Evolutionary conservation across 2,113 vertebrate genomes (phyloP), one percentile per base, ranked within the genome.

Genomic region (Macroglossus sobrinus): DNA sequence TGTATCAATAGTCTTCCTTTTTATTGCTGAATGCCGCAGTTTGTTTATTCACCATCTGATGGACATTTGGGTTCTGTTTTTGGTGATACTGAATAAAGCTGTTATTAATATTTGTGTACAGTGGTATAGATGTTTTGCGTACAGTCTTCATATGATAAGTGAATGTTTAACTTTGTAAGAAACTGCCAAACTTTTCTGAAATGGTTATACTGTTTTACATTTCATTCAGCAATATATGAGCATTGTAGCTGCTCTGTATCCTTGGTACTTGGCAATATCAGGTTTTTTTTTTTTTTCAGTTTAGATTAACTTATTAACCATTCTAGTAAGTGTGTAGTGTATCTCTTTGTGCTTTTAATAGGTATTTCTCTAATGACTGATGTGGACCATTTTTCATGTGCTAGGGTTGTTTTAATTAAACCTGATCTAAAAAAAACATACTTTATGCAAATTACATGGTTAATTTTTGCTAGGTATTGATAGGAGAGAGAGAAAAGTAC

Each of bases 291-390:
- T 22, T 40, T 43, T 63, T 74, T 35, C n/a, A 59, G 75, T 85
- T 90, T 84, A 75, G 21, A 66, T 59, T 84, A 55, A 3, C 59
- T 90, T 93, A 93, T 85, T 68, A 68, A 72, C 10, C 8, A 43
- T 90, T 89, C 35, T 91, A 72, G 7, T 82, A 71, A 89, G 38
- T 95, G 10, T 94, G 43, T 84, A 33, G 19, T 84, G 64, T 88
- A n/a, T 21, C 30, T 96, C 63, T 84, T 75, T 81, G 66, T 91
- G 57, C 38, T 86, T 76, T 94, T 81, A 81, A 81, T 95, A 94
- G 87, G 85, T 75, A 30, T 81, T 80, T 89, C 61, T 89, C 21
- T 92, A 89, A 71, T 86, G 75, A 82, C 28, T 86, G 33, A 26
- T 47, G 28, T 59, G 57, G 59, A 91, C 38, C 63, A 81, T 72